Conservation (phyloP, 2,113 vertebrate species). For the Dicerorhinus sumatrensis region DNA sequence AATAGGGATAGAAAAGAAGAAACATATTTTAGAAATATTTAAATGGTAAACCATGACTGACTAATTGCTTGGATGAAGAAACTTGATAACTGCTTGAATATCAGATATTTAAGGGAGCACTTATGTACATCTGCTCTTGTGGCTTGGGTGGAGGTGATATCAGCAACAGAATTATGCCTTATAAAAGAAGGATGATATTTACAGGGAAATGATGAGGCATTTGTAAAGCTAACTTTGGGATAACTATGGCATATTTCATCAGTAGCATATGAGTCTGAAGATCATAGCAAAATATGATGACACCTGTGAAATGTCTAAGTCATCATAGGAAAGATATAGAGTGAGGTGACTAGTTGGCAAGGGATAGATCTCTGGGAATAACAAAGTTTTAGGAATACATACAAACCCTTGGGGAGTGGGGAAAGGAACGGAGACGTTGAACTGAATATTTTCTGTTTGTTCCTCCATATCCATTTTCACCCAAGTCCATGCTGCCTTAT, state of each 20-base stretch:
- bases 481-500: accelerated
- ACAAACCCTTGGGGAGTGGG: not conserved
- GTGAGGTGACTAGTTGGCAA: not conserved
- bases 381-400: not conserved
- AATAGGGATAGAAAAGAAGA: not conserved
- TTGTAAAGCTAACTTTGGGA: not conserved
- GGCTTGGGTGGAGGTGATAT: not conserved
- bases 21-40: not conserved
- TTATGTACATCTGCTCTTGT: not conserved
- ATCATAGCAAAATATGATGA: not conserved
- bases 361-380: not conserved
- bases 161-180: not conserved
- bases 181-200: not conserved
- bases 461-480: not conserved
- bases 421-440: not conserved
- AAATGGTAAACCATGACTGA: not conserved
- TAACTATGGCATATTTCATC: not conserved
- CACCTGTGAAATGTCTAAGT: not conserved
- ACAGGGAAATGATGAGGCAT: not conserved
- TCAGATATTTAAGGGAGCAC: not conserved
- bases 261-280: not conserved
- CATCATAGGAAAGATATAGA: not conserved
- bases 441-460: not conserved
- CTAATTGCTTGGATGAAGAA: not conserved
- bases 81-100: not conserved